Base-by-base conservation (phyloP, 2,113 vertebrate species). In the rabbit (Oryctolagus cuniculus) region DNA sequence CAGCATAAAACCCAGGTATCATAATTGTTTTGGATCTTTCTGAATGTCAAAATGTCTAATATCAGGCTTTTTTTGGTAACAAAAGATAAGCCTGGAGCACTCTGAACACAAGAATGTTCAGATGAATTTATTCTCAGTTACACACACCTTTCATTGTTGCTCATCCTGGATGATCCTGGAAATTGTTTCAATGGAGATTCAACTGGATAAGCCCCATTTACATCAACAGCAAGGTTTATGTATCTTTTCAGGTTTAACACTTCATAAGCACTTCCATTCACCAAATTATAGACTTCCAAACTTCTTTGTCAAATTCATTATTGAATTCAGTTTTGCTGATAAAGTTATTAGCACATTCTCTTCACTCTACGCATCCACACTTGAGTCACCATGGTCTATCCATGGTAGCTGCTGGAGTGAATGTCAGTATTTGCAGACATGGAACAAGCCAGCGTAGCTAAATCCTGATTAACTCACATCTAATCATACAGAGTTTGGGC, bases 141-240 rank as follows among this genome's bases (percentile, higher is more conserved):
- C 51, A 79, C 93, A 97, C 96, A 99, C 98, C 98, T 66, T 99
- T 99, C 98, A 99, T 98, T 36, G 98, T 99, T 93, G 72, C 25
- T 86, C 98, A 99, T 31, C 99, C 97, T 0, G 99, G 98, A 95
- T 99, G 99, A 81, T 99, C 81, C 22, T 96, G 95, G 64, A 98
- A 97, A 99, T 95, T 96, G 99, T 99, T 98, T 98, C 99, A 84
- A 67, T 10, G 99, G 98, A 93, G 98, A 99, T 98, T 99, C 98
- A 0, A 98, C 98, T 84, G 99, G 98, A 83, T 99, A 98, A 51
- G 99, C 98, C 87, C 99, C 98, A 3, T 99, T 99, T 82, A 99
- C 83, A 51, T 99, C 98, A 93, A 99, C 99, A 96, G 98, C 99
- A 99, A 99, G 99, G 98, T 99, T 99, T 49, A 99, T 98, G 97